phyloP scores from a whole-genome alignment of 2,888 invertebrate species.

The Habrosyne pyritoides region DNA sequence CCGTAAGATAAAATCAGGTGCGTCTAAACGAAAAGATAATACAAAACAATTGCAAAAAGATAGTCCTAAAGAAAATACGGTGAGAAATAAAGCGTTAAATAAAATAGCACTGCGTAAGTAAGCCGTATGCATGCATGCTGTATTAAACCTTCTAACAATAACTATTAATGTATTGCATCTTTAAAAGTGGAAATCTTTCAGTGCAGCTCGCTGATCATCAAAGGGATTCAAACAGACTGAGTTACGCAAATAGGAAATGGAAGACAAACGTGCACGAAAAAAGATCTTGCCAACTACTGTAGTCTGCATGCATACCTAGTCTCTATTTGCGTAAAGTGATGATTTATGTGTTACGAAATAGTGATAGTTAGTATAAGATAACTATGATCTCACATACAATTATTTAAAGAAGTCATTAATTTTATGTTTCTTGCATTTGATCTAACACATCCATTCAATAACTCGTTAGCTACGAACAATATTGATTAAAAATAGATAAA shows the following conservation, averaged over 20 bases:
- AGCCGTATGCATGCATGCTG: slow-evolving; percentile 71
- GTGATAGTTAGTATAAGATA: slow-evolving; percentile 40
- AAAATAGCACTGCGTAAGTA: slow-evolving; percentile 78
- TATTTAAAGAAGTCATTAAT: slow-evolving; percentile 33
- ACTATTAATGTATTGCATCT: slow-evolving; percentile 53
- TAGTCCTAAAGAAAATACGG: slow-evolving; percentile 49
- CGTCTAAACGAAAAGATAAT: slow-evolving; percentile 55
- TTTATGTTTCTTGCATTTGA: slow-evolving; percentile 20
- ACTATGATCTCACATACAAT: slow-evolving; percentile 73
- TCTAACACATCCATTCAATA: slow-evolving; percentile 6
- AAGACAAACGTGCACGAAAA: slow-evolving; percentile 60
- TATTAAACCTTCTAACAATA: slow-evolving; percentile 60
- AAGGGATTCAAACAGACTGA: slow-evolving; percentile 54
- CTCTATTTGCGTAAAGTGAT: slow-evolving; percentile 20
- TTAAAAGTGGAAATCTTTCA: slow-evolving; percentile 74
- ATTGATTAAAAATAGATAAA: background rate
- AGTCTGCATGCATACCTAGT: slow-evolving; percentile 44
- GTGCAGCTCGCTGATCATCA: slow-evolving; percentile 71
- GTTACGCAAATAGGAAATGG: slow-evolving; percentile 58
- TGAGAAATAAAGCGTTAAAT: slow-evolving; percentile 56
- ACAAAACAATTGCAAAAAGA: slow-evolving; percentile 53
- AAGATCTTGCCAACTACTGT: slow-evolving; percentile 76
- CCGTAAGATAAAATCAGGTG: slow-evolving; percentile 63
- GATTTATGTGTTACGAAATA: slow-evolving; percentile 26
- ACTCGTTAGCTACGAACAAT: background rate